Conservation (phyloP, 2,888 invertebrate species). For the Villa cingulata region DNA sequence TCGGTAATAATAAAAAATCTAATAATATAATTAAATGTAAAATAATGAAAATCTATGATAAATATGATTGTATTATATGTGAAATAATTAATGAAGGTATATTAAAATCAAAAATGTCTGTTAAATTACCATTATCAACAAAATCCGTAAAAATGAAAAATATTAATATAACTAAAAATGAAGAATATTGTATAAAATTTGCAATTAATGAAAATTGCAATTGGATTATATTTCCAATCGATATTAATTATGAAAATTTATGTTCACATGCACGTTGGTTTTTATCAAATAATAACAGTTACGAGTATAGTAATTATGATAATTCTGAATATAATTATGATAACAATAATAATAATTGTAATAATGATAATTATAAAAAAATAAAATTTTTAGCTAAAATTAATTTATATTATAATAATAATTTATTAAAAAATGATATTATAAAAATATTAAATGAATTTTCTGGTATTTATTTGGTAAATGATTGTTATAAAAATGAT, state of each 20-base stretch:
- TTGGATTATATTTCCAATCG: constrained; percentile 6
- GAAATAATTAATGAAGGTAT: constrained; percentile 2
- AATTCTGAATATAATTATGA: no score
- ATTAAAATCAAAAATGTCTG: neutral
- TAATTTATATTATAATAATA: no score
- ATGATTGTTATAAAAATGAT: neutral
- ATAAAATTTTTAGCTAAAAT: constrained; percentile 7
- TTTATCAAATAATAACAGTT: constrained; percentile 3
- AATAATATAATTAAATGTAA: no score
- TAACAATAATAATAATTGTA: no score
- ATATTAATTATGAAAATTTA: no score
- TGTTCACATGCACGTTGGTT: constrained; percentile 3
- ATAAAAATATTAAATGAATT: constrained; percentile 3
- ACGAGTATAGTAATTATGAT: no score
- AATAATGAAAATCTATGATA: constrained; percentile 1
- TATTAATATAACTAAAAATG: constrained; percentile 2
- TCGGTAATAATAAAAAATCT: constrained; percentile 3
- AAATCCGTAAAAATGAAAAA: neutral
- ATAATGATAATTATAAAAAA: no score
- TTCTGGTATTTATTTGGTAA: neutral
- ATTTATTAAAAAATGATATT: neutral
- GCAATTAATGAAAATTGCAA: constrained; percentile 5
- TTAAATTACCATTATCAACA: neutral
- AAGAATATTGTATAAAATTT: constrained; percentile 6
- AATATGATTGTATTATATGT: constrained; percentile 1